Evolutionary conservation across 2,797 vertebrate species (phyloP).

Genomic region (Odontamblyopus lacepedii): DNA sequence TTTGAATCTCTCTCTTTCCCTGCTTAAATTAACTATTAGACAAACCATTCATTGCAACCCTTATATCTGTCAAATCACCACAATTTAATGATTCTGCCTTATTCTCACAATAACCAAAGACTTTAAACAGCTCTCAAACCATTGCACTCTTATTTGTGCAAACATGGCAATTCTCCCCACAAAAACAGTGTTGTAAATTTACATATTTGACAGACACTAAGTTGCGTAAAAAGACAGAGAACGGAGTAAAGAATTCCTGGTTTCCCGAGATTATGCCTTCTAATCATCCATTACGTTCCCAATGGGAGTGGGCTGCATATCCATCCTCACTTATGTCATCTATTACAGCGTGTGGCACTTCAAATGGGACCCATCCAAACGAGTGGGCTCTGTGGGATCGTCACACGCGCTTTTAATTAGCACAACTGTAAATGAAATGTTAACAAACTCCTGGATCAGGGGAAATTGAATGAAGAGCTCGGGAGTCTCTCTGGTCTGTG

Average conservation of each 20-base stretch:
- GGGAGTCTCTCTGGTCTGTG: constrained; percentile 36
- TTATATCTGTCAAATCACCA: background rate
- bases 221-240: constrained; percentile 67
- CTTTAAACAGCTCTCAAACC: background rate
- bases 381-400: constrained; percentile 76
- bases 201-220: constrained; percentile 64
- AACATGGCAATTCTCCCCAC: constrained; percentile 41
- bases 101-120: constrained; percentile 29
- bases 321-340: constrained; percentile 77
- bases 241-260: constrained; percentile 73
- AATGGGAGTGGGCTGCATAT: constrained; percentile 78
- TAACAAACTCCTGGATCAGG: constrained; percentile 78
- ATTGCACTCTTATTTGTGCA: constrained; percentile 46
- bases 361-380: constrained; percentile 65
- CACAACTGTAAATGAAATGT: constrained; percentile 75
- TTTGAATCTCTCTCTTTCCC: too few relatives aligned
- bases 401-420: constrained; percentile 82
- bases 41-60: background rate
- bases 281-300: constrained; percentile 82
- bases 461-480: constrained; percentile 70
- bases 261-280: constrained; percentile 77
- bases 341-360: constrained; percentile 79
- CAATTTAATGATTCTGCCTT: constrained; percentile 22
- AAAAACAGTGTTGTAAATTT: constrained; percentile 52
- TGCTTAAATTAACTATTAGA: background rate